These are phyloP conservation scores for Caerostris darwini DNA, from an alignment of 1,140 invertebrate species.

Conservation along the genomic window DNA sequence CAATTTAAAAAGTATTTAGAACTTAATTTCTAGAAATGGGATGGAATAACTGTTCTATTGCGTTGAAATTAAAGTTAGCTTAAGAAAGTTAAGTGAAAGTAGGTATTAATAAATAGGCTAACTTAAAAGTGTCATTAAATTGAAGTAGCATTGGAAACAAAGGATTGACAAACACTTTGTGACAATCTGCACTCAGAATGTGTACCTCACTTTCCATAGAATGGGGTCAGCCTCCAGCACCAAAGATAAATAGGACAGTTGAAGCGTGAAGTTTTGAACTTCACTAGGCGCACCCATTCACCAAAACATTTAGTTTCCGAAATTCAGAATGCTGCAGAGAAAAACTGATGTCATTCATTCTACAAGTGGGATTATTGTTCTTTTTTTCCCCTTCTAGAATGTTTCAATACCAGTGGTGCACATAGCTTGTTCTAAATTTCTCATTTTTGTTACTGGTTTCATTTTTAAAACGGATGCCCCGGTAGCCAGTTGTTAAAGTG, in stretches of 20 bases:
- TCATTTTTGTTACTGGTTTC: not conserved
- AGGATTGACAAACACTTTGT: not conserved
- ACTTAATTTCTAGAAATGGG: no score
- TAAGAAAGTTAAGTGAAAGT: no score
- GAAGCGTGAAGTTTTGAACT: not conserved
- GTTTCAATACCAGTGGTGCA: not conserved
- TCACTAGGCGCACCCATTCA: conserved; percentile 16
- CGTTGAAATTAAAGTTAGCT: no score
- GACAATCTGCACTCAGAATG: not conserved
- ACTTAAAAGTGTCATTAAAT: no score
- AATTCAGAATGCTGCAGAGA: not conserved
- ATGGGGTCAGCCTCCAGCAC: conserved; percentile 33
- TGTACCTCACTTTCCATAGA: conserved; percentile 8
- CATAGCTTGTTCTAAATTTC: not conserved
- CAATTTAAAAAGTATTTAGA: no score
- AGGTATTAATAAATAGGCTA: no score
- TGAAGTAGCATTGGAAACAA: no score
- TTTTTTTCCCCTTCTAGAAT: not conserved
- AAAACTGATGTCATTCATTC: not conserved
- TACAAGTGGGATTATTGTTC: not conserved
- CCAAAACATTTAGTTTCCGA: not conserved
- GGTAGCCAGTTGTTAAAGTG: not conserved
- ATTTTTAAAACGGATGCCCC: not conserved
- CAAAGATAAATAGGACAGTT: conserved; percentile 46
- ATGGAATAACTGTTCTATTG: no score